Base-by-base conservation (phyloP, 2,797 vertebrate species). In the Pitangus sulphuratus region DNA sequence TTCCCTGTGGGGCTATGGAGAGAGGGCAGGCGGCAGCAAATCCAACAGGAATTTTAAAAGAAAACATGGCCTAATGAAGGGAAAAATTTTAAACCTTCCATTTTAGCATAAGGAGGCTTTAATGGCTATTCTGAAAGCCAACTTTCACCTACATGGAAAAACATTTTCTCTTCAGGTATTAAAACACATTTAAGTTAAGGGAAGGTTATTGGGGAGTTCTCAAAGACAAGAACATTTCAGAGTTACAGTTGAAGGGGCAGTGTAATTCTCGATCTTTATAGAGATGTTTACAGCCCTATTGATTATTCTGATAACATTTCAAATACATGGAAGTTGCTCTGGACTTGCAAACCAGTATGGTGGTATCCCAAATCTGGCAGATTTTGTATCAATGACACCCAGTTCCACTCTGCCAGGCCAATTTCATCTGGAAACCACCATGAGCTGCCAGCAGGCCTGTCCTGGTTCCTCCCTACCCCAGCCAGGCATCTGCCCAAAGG, bases 311-410 rank as follows among this genome's bases (percentile, higher is more conserved):
- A 7, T 24, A 42, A 22, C 44, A 42, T 30, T 8, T 17, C 21
- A 51, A 45, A 40, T 8, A 28, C 8, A 28, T 1, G 25, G 10
- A 39, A 64, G 37, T 20, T 2, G 0, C 39, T 12, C 3, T 0
- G 9, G 24, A 20, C 35, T 44, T 25, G 20, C 24, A 33, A 48
- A 57, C 2, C 9, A 31, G 6, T 10, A 25, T 11, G 24, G 31
- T 1, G 0, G 12, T n/a, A 53, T 18, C 62, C 15, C 39, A 9
- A 22, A 51, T 6, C 14, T 8, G 35, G 24, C 7, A 35, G 5
- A 9, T 16, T 56, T 56, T 4, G 4, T 21, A 8, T 15, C 47
- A 61, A 8, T 4, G 2, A 15, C 33, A 30, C 3, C 2, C 2
- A n/a, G 8, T 39, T 28, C 39, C 3, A 7, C 64, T 18, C 31